Percentiles rank a stretch among this genome's conserved stretches.
phyloP scores from a whole-genome alignment of 1,140 invertebrate species.

The Brachionus rubens region DNA sequence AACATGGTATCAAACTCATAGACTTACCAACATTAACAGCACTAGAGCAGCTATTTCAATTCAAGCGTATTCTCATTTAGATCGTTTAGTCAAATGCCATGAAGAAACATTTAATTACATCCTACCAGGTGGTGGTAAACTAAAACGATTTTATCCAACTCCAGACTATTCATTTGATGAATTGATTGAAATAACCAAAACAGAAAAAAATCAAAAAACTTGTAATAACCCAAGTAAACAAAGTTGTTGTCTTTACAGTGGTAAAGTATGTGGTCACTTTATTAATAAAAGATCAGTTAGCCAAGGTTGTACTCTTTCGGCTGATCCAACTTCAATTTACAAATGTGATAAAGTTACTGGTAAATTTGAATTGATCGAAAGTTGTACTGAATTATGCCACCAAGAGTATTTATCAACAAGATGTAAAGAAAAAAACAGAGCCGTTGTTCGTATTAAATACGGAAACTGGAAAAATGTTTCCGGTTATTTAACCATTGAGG shows the following conservation, averaged over 20 bases:
- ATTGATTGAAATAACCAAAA: background rate
- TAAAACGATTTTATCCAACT: background rate
- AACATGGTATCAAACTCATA: background rate
- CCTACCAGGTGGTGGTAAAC: background rate
- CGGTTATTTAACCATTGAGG: background rate
- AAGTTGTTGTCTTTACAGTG: conserved; percentile 14
- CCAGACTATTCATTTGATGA: conserved; percentile 9
- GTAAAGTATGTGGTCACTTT: conserved; percentile 4
- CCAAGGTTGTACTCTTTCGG: background rate
- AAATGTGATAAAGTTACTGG: background rate
- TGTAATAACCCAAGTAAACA: background rate
- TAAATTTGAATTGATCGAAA: background rate
- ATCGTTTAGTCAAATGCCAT: background rate
- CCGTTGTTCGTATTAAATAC: background rate
- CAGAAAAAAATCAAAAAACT: background rate
- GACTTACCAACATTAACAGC: background rate
- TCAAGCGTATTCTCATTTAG: conserved; percentile 17
- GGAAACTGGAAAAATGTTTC: background rate
- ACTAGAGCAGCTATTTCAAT: conserved; percentile 6
- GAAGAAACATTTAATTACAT: conserved; percentile 28
- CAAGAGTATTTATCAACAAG: background rate
- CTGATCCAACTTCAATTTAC: background rate
- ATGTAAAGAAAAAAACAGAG: background rate
- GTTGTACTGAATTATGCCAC: background rate
- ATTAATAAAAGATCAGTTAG: background rate